These are phyloP conservation scores for Suricata suricatta DNA, from an alignment of 2,113 vertebrate species.

Conservation along the genomic window DNA sequence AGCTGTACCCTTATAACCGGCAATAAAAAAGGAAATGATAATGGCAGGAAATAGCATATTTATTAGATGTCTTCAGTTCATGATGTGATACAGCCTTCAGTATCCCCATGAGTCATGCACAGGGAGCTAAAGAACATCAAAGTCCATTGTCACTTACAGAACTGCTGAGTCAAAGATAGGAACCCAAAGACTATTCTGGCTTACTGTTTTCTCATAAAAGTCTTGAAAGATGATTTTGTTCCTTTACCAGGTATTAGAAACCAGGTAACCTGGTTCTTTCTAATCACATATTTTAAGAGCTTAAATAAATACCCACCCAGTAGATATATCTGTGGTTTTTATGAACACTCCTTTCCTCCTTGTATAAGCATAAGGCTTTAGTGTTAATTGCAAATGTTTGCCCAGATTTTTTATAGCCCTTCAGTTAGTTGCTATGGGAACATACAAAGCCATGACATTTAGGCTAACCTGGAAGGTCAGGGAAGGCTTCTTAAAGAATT, in stretches of 20 bases:
- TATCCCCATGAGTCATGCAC: not conserved
- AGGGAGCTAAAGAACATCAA: not conserved
- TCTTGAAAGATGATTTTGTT: not conserved
- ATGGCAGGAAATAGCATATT: not conserved
- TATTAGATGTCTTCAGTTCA: not conserved
- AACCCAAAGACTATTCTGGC: not conserved
- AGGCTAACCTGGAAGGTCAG: slow-evolving; percentile 17
- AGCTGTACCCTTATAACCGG: not conserved
- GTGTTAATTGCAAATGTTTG: not conserved
- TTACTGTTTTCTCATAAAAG: not conserved
- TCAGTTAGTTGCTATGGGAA: slow-evolving; percentile 50
- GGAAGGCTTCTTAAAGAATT: slow-evolving; percentile 33
- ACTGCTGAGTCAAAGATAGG: not conserved
- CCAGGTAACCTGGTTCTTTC: not conserved
- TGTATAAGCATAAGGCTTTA: not conserved
- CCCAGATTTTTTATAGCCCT: not conserved
- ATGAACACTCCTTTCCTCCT: not conserved
- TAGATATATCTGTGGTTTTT: not conserved
- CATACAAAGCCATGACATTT: slow-evolving; percentile 19
- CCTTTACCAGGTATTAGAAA: not conserved
- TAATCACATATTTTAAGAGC: not conserved
- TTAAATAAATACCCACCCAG: not conserved
- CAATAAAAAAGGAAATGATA: not conserved
- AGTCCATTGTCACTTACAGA: not conserved
- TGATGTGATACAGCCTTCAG: too few relatives aligned